Conservation (phyloP, 2,113 vertebrate genomes). For the Gyps fulvus region DNA sequence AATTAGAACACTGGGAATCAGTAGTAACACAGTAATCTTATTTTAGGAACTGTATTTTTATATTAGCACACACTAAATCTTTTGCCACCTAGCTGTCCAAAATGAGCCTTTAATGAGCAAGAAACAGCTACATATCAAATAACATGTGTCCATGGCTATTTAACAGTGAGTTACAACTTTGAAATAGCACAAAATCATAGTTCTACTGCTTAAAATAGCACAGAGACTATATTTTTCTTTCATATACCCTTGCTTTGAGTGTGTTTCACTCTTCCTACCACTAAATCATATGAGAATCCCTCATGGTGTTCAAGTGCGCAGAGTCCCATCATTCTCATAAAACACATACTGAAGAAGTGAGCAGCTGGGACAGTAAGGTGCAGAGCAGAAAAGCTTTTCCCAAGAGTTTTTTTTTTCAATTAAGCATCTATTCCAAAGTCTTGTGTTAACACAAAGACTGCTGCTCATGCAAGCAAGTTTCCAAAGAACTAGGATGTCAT, state of each 20-base stretch:
- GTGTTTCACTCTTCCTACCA: neutral
- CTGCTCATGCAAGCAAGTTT: neutral
- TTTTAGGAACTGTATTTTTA: neutral
- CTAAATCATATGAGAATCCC: neutral
- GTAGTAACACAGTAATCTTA: neutral
- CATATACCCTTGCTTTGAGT: neutral
- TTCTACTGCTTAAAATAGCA: neutral
- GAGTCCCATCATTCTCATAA: neutral
- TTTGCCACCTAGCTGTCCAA: neutral
- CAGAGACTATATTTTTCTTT: neutral
- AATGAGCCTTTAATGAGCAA: neutral
- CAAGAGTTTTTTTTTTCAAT: neutral
- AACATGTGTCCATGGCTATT: neutral
- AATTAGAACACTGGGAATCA: neutral
- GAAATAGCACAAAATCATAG: neutral
- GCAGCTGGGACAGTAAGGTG: neutral
- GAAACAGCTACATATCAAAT: neutral
- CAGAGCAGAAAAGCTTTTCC: neutral
- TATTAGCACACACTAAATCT: neutral
- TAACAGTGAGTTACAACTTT: neutral
- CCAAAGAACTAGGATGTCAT: neutral
- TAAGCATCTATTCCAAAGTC: neutral
- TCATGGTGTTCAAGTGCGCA: rapidly evolving
- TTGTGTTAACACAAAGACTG: neutral
- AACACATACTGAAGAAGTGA: neutral